Base-by-base conservation (phyloP, 37 sponge, comb jelly and placozoan species). In the Oopsacas minuta region DNA sequence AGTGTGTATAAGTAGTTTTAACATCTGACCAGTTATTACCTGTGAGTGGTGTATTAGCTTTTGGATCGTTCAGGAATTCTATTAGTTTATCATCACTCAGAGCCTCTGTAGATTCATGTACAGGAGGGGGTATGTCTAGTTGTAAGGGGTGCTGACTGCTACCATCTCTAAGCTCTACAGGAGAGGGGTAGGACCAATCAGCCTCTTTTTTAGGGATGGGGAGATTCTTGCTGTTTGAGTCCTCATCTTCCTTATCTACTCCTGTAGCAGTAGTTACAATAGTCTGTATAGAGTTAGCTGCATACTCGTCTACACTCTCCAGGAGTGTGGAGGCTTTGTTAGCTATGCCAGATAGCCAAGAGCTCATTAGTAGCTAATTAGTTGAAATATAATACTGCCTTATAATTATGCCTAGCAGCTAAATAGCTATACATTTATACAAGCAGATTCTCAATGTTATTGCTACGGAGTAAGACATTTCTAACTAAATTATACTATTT, bases 271-370 rank as follows among this genome's bases (percentile, higher is more conserved):
- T 61, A 5, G 75, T 12, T 3, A 61, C 75, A 20, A 61, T 61
- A 3, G 75, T 32, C 75, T 61, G 75, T 61, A 61, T 61, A 3
- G 75, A 61, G 75, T n/a, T 61, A 5, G 75, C 75, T 12, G 75
- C 75, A 12, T 61, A 61, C 75, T 61, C 75, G 75, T 61, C 75
- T n/a, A 61, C 75, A 12, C 75, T 61, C 75, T 61, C 75, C 75
- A 61, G 75, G 20, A 61, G 30, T 7, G 32, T 61, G 75, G 75
- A 61, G 22, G 75, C 75, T 34, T 61, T 61, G 75, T 5, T 61
- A n/a, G 75, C 75, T 61, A 61, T 61, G 3, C 75, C 75, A 5
- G 75, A 32, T 34, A 61, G 75, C 75, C 75, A 61, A n/a, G 75
- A 61, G 75, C 75, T 61, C 75, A 61, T 61, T 61, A 25, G 20